Evolutionary conservation across 2,797 vertebrate species (phyloP).

Genomic region (Notoglanidium macrostoma): DNA sequence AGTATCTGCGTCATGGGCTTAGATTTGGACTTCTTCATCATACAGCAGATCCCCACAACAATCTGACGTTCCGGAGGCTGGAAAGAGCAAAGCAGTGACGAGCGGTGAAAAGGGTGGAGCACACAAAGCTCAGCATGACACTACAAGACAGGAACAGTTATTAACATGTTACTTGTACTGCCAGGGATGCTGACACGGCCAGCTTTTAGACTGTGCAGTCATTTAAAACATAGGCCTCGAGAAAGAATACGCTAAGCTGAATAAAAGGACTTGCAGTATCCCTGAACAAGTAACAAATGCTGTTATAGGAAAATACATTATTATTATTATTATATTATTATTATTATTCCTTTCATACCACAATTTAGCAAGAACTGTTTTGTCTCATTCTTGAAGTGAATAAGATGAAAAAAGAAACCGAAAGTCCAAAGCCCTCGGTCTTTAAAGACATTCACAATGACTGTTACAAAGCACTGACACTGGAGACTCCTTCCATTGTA

Average conservation of each 20-base stretch:
- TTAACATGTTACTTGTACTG: background rate
- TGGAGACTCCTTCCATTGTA: background rate
- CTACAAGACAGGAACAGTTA: background rate
- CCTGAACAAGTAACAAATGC: background rate
- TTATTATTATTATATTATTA: no score
- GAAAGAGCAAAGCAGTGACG: background rate
- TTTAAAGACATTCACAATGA: background rate
- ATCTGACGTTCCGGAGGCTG: slow-evolving; percentile 95
- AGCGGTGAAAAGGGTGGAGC: slow-evolving; percentile 7
- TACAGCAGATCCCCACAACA: slow-evolving; percentile 96
- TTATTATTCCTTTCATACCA: background rate
- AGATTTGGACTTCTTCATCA: slow-evolving; percentile 99
- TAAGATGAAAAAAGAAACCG: background rate
- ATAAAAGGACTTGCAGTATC: background rate
- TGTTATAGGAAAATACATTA: background rate
- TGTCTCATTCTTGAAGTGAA: no score
- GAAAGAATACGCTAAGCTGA: background rate
- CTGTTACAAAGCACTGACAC: background rate
- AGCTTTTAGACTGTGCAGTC: background rate
- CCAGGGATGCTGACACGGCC: background rate
- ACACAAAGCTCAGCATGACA: slow-evolving; percentile 11
- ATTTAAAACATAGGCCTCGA: background rate
- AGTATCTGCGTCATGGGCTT: slow-evolving; percentile 99
- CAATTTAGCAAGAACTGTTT: background rate
- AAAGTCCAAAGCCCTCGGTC: background rate